Evolutionary conservation across 2,888 invertebrate genomes (phyloP), one percentile per base, ranked within the genome.

Genomic region (Leptinotarsa tumamoca): DNA sequence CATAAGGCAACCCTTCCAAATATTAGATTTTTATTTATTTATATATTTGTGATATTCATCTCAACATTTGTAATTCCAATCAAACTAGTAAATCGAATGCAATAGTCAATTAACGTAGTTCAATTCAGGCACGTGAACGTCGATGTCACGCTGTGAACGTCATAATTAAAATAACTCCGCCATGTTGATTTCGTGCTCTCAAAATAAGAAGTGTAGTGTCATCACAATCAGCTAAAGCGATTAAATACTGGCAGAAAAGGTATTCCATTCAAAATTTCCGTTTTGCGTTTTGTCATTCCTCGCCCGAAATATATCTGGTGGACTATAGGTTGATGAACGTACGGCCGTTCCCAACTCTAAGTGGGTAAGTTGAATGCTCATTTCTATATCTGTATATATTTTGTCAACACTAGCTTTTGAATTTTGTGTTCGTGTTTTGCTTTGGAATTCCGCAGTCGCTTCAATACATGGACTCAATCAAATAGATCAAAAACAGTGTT

Each of bases 161-260:
- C 27, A 56, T 56, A 71, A 66, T 67, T 18, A 73, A 75, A 73
- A 56, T 71, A 56, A 56, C 49, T 75, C 81, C 81, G 84, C 85
- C 85, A 85, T 85, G 80, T 85, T 85, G 85, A 82, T 80, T 82
- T 82, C 23, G 74, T 80, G 72, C 73, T 75, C 72, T 80, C 76
- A 85, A 84, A 83, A 82, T 82, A 82, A 83, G 82, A 78, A 83
- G 82, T 82, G 84, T 83, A 82, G 84, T 85, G 84, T 85, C 85
- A 85, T 85, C 85, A 82, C 78, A 69, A 69, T 67, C 73, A 74
- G 75, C 68, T 61, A 52, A 50, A 63, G 73, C 68, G 56, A 56
- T 66, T 71, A 74, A 71, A 68, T 73, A 43, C 10, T 43, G 43
- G 43, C 10, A 33, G 33, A 33, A 33, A 33, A 33, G 33, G 33